Evolutionary conservation across 2,113 vertebrate genomes (phyloP).

Genomic region (Aspidoscelis tigris): DNA sequence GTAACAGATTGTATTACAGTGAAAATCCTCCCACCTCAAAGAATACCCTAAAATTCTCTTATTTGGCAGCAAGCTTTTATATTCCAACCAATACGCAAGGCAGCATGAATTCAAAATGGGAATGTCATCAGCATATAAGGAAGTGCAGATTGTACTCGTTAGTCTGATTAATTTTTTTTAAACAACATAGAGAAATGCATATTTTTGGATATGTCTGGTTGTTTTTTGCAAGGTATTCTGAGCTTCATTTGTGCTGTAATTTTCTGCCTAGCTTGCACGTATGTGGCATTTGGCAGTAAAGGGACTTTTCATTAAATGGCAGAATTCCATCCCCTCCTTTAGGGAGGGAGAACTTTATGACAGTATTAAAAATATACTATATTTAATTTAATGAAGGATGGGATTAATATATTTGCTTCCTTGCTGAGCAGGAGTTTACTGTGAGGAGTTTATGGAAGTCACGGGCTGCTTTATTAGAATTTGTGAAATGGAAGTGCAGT

Average conservation of each 20-base stretch:
- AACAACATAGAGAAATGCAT: background rate
- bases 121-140: background rate
- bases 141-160: slow-evolving; percentile 11
- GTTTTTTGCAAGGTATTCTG: slow-evolving; percentile 21
- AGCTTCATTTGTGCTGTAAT: background rate
- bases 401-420: slow-evolving; percentile 14
- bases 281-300: background rate
- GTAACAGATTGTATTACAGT: slow-evolving; percentile 40
- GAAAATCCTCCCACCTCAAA: background rate
- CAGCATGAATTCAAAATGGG: background rate
- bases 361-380: slow-evolving; percentile 18
- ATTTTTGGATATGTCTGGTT: slow-evolving; percentile 24
- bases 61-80: slow-evolving; percentile 14
- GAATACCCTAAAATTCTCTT: slow-evolving; percentile 14
- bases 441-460: slow-evolving; percentile 27
- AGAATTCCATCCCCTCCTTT: background rate
- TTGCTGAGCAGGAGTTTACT: background rate
- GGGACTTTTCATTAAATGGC: background rate
- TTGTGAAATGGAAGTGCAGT: rapidly evolving
- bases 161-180: slow-evolving; percentile 16
- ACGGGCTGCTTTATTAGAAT: slow-evolving; percentile 5
- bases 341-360: background rate
- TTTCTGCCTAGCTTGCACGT: background rate
- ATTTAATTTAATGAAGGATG: slow-evolving; percentile 8
- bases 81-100: background rate